Base-by-base conservation (phyloP, 2,113 vertebrate species). In the Scalopus aquaticus region DNA sequence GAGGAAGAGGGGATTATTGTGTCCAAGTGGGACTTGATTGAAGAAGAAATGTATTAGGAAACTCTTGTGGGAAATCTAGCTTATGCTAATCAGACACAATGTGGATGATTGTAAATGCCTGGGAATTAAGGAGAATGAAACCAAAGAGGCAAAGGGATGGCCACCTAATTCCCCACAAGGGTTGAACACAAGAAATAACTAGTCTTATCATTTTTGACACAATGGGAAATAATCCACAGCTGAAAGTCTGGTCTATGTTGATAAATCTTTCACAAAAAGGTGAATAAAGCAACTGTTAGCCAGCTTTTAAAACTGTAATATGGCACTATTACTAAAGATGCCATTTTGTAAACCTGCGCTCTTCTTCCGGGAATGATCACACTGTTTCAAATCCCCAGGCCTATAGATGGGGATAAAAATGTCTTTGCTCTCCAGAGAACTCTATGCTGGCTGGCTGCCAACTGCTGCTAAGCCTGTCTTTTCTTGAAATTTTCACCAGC, bases 211-310 rank as follows among this genome's bases (percentile, higher is more conserved):
- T 96, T 89, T 67, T 70, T 92, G 85, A 95, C 95, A 96, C 95
- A 95, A 93, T 89, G 62, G 88, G n/a, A 95, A 96, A 90, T 96
- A 92, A 96, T 96, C 93, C 90, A 94, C 51, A 93, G 85, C 72
- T 0, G 2, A 58, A 80, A 96, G 95, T 90, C 96, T 97, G 97
- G 81, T 96, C 88, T 88, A 88, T 64, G 85, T 70, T 95, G 97
- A 97, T 97, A 97, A 97, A 95, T 97, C 95, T 95, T 95, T 65
- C 90, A 78, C 78, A 95, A 83, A 94, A 95, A 97, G 84, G 92
- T 96, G 95, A 96, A 95, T 84, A 91, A 94, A 94, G 88, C 78
- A 78, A 96, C 81, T 37, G 94, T 83, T 83, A 95, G 70, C 81
- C 73, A 62, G 87, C 82, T 84, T 91, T 95, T 64, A 85, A 95